A percentile compares a stretch with the other conserved stretches of the same genome.
phyloP scores from a whole-genome alignment of 2,888 invertebrate species.

The Rugalucina vietnamica region DNA sequence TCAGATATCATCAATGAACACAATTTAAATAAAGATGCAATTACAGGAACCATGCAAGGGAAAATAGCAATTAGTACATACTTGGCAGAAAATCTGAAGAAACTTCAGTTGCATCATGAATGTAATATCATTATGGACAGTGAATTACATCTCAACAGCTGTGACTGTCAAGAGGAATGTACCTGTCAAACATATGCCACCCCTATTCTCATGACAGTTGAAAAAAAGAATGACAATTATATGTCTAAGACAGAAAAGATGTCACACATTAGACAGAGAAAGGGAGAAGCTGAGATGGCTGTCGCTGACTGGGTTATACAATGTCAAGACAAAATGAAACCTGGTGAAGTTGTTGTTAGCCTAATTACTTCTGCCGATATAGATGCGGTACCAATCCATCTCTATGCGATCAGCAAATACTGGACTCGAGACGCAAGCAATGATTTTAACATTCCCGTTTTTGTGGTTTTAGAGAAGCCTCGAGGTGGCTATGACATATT shows the following conservation, averaged over 20 bases:
- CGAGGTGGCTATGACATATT: neutral
- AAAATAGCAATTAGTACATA: neutral
- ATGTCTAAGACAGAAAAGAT: neutral
- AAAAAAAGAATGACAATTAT: neutral
- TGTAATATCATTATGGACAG: neutral
- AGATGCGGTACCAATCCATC: neutral
- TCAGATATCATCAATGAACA: neutral
- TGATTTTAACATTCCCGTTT: neutral
- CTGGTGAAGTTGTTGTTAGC: neutral
- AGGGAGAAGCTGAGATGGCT: neutral
- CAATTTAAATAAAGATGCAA: neutral
- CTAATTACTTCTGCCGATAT: neutral
- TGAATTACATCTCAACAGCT: neutral
- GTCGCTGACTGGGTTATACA: neutral
- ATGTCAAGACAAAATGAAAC: neutral
- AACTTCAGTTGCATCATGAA: neutral
- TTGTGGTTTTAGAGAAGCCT: slow-evolving; percentile 1
- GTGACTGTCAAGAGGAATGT: neutral
- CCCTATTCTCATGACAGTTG: neutral
- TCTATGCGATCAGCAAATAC: neutral
- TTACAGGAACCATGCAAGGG: neutral
- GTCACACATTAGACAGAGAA: neutral
- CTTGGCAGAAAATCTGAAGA: neutral
- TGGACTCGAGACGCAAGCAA: neutral
- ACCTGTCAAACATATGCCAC: neutral